phyloP scores from a whole-genome alignment of 2,888 invertebrate genomes.

The Eudemis profundana region DNA sequence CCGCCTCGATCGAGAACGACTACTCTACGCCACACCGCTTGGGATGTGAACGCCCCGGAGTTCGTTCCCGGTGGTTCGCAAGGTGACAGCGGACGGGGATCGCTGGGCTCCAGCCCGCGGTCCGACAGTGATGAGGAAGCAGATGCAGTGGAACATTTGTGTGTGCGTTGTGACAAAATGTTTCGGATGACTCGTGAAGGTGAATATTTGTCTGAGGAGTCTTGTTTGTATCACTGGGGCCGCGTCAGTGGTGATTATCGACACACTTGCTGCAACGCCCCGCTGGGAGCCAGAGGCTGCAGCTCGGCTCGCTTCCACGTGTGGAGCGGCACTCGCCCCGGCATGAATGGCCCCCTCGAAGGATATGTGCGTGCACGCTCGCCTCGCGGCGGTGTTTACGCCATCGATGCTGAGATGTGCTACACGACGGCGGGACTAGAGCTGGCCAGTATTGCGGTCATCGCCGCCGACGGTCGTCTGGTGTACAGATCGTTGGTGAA shows the following conservation, averaged over 20 bases:
- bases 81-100: conserved; percentile 83
- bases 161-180: conserved; percentile 89
- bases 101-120: conserved; percentile 83
- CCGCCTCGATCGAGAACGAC: conserved; percentile 78
- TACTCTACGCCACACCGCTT: conserved; percentile 67
- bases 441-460: conserved; percentile 94
- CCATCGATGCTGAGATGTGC: conserved; percentile 99
- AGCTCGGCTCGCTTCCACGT: conserved; percentile 88
- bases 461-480: conserved; percentile 89
- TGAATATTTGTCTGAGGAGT: conserved; percentile 89
- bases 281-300: conserved; percentile 87
- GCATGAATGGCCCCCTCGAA: conserved; percentile 90
- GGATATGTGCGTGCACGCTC: conserved; percentile 87
- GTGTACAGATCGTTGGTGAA: conserved; percentile 94
- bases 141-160: conserved; percentile 86
- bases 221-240: conserved; percentile 96
- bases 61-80: conserved; percentile 86
- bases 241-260: conserved; percentile 86
- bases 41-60: conserved; percentile 89
- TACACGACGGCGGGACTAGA: conserved; percentile 95
- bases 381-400: conserved; percentile 87
- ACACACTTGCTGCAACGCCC: conserved; percentile 88
- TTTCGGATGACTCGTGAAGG: conserved; percentile 90
- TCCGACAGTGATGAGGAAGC: conserved; percentile 85
- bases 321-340: conserved; percentile 89